Conservation (phyloP, 2,888 invertebrate species). For the Dicyrtoma fusca region DNA sequence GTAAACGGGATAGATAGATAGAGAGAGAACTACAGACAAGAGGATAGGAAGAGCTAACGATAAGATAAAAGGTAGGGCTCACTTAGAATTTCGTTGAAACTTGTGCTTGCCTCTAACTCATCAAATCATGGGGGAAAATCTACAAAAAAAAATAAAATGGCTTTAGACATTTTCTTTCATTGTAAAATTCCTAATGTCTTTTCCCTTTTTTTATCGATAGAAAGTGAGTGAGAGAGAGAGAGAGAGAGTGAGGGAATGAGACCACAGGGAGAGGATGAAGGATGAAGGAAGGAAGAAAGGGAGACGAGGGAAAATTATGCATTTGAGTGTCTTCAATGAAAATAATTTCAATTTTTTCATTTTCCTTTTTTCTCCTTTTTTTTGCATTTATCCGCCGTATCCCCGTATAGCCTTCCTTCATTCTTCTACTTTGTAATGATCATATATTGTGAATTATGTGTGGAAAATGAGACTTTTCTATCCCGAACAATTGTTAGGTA, state of each 20-base stretch:
- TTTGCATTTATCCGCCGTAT: neutral
- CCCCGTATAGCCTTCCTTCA: too few relatives aligned
- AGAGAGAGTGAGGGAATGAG: neutral
- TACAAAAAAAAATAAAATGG: too few relatives aligned
- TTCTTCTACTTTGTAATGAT: too few relatives aligned
- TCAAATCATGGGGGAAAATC: too few relatives aligned
- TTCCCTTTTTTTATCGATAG: neutral
- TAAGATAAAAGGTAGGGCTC: neutral
- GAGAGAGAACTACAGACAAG: neutral
- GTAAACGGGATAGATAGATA: neutral
- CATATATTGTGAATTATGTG: too few relatives aligned
- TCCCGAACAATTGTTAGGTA: too few relatives aligned
- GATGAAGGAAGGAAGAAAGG: too few relatives aligned
- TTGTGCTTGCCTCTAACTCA: neutral
- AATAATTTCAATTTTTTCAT: neutral
- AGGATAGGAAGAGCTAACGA: neutral
- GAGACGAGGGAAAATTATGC: too few relatives aligned
- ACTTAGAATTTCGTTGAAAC: neutral
- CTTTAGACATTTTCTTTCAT: too few relatives aligned
- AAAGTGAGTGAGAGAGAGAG: neutral
- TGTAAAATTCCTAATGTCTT: conserved; percentile 6
- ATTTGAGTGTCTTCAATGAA: neutral
- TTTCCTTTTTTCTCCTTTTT: neutral
- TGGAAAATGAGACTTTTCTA: too few relatives aligned
- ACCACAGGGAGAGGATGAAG: too few relatives aligned